Base-by-base conservation (phyloP, 2,888 invertebrate species). In the Lissocephala sabroskyi region DNA sequence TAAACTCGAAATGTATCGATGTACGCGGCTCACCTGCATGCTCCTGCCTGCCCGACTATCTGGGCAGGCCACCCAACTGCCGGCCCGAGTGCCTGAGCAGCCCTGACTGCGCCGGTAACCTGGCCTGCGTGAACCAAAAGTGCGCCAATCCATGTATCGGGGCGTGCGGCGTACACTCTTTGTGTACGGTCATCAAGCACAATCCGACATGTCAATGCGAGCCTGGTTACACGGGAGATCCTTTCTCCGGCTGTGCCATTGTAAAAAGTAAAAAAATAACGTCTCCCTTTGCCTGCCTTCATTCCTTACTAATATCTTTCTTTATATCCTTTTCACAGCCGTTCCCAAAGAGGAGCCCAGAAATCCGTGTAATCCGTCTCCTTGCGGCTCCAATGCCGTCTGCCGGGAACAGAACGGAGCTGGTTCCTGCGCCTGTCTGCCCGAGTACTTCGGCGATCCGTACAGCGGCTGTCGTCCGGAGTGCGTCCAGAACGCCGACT, bases 21-120 rank as follows among this genome's bases (percentile, higher is more conserved):
- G 88, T 92, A 65, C 91, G 92, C 55, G 90, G 90, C 76, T 91
- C 90, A 62, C 91, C 93, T 59, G 92, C 92, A 62, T 95, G 95
- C 81, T 93, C 94, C 64, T 95, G 94, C 80, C 85, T 91, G 65
- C 87, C 90, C 32, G 91, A 91, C 76, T 94, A 92, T 81, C 87
- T 93, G 49, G 95, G 96, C 41, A 88, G 94, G 74, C 90, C 95
- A 41, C 94, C 94, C 29, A 93, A 92, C 80, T 95, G 95, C 80
- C 89, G 94, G 79, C 89, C 91, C 55, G 92, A 92, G 84, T 93
- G 93, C 84, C 86, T 87, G 57, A 89, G 90, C 52, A 91, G 90
- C 81, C 88, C 90, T 23, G 92, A 93, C 79, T 95, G 94, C 80
- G 87, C 91, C 5, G 88, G 89, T 62, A 90, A 89, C 78, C 87